Evolutionary conservation across 2,888 invertebrate genomes (phyloP), one percentile per base, ranked within the genome.

Genomic region (Cyclophora albipunctata): DNA sequence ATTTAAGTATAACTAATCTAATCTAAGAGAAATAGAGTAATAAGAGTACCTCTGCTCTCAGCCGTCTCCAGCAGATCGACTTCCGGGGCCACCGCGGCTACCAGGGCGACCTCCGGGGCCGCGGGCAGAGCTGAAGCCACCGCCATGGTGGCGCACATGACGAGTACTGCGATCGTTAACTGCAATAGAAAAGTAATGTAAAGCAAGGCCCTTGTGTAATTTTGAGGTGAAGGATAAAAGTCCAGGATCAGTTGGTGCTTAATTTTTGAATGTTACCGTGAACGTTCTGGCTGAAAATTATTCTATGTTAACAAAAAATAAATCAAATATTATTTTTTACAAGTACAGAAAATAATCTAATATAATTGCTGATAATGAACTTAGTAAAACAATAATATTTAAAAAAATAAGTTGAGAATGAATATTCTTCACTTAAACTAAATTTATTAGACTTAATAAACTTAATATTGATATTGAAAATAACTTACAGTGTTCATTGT

Each of bases 401-500:
- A 20, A 20, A 20, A 20, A 20, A 20, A 20, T 20, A 20, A 20
- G 20, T 20, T 20, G 20, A 20, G 20, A 20, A 20, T 20, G 20
- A 20, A 20, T 20, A 20, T 20, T 20, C 20, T 20, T 20, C 20
- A 20, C 20, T 20, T 20, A 20, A 20, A 20, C 20, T 20, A 20
- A 20, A 20, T 20, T 20, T 20, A 20, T 20, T 20, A 20, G 2
- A 20, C 20, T 20, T 20, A 20, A 2, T 20, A 20, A 20, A 20
- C 20, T 20, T 20, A 20, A 20, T 20, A 20, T 20, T 20, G 20
- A 20, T 20, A 20, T 20, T 20, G 20, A 20, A 20, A 20, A 20
- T 37, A 51, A 67, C 69, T 71, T 59, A 71, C 70, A 48, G 63
- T 61, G 62, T 71, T 71, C 70, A 71, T 71, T 47, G 59, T 64